Conservation (phyloP, 2,113 vertebrate genomes). For the Labrus mixtus region DNA sequence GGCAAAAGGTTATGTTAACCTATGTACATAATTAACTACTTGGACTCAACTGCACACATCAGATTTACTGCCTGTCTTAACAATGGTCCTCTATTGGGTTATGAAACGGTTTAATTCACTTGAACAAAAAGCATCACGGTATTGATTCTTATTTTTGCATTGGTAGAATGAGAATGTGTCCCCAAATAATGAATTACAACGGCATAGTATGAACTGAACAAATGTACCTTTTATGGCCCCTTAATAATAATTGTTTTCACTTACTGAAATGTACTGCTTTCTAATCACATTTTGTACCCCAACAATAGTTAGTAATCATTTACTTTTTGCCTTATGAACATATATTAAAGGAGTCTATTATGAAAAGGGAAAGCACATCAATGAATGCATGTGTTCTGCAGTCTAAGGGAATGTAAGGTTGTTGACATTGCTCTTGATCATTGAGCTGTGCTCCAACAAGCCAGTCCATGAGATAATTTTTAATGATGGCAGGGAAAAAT, state of each 20-base stretch:
- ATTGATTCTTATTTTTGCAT: conserved; percentile 63
- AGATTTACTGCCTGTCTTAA: conserved; percentile 29
- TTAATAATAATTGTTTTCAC: conserved; percentile 23
- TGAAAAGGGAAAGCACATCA: conserved; percentile 66
- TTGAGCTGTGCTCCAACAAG: neutral
- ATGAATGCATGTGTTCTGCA: conserved; percentile 37
- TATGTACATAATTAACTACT: conserved; percentile 15
- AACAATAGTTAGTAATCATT: conserved; percentile 34
- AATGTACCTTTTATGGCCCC: conserved; percentile 28
- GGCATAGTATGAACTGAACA: conserved; percentile 36
- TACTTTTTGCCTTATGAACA: conserved; percentile 33
- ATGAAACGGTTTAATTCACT: conserved; percentile 47
- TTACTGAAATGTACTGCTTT: conserved; percentile 34
- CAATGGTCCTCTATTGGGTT: neutral
- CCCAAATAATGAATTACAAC: conserved; percentile 24
- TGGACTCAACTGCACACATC: conserved; percentile 23
- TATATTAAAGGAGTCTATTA: conserved; percentile 10
- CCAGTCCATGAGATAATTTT: conserved; percentile 4
- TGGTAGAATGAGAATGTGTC: conserved; percentile 22
- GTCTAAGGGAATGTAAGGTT: conserved; percentile 54
- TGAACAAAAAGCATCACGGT: conserved; percentile 51
- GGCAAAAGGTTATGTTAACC: conserved; percentile 40
- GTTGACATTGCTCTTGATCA: conserved; percentile 17
- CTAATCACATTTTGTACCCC: conserved; percentile 20
- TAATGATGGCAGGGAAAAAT: conserved; percentile 30